Base-by-base conservation (phyloP, 2,797 vertebrate genomes). In the Psittacula derbiana region DNA sequence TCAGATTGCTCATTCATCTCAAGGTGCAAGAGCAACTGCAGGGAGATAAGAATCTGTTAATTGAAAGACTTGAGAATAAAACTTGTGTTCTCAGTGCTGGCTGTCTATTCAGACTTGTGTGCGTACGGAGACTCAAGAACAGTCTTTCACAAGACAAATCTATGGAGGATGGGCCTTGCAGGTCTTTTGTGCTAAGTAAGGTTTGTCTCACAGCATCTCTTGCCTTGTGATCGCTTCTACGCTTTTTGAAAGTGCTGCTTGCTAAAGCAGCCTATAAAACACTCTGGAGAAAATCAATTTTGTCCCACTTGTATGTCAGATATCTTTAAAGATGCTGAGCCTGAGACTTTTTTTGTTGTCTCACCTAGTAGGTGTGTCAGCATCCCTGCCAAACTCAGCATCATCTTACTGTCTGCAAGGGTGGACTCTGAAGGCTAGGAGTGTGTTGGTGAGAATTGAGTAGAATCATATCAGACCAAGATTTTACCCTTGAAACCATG, bases 121-220 rank as follows among this genome's bases (percentile, higher is more conserved):
- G 13, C 2, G 1, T 40, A 33, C 0, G 0, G 62, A 61, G 27
- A 53, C 38, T 46, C 30, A 27, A 72, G 43, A 58, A 4, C 15
- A 57, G 20, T 30, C 20, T 89, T 86, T 79, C 13, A 11, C 14
- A 46, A 85, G 55, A 61, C 25, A 85, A 46, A 57, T 47, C 23
- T 3, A 1, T 10, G 27, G 36, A 85, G 36, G 19, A 12, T 82
- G 64, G 27, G 10, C 25, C 49, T 60, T 62, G 38, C 16, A 25
- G 43, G 16, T 27, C 27, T 85, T 58, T 43, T 28, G 10, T 61
- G 33, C 25, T 38, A 80, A 80, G 43, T 52, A 88, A 71, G 57
- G 13, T 44, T 80, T 81, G 40, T 74, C 52, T 71, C 19, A 4
- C 10, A 60, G 50, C 8, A 50, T 85, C 2, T 4, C n/a, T 73